Evolutionary conservation across 2,797 vertebrate species (phyloP), one percentile per base, ranked within the genome.

Genomic region (Acanthopagrus latus): DNA sequence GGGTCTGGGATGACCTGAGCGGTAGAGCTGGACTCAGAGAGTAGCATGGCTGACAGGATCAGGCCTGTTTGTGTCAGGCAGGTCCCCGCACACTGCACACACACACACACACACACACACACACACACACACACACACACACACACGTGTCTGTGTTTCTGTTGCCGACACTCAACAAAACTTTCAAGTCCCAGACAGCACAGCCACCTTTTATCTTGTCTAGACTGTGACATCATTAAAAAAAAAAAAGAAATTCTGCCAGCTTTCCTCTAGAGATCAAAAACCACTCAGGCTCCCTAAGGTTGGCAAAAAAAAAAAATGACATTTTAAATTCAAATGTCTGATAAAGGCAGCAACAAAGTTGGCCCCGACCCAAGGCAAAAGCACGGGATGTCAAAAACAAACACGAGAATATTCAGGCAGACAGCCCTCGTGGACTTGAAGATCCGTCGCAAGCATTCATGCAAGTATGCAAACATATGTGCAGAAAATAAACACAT

Each of bases 121-220:
- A 55, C 41, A 66, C n/a, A 50, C 41, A 66, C n/a, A 55, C 41
- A 66, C n/a, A 55, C 41, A 66, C n/a, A 50, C 58, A 38, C 3
- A 71, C 47, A 58, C 57, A 44, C 67, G 29, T 5, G 20, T 77
- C 62, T 68, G 62, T 60, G 13, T 84, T 74, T 81, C 57, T 46
- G 27, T 47, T 60, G 82, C 29, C 68, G 69, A 64, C 27, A 78
- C 38, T 65, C 57, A 43, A 57, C 44, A 74, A 64, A 64, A 75
- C 73, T 74, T 82, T 74, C 46, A 54, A 55, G 13, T 20, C 67
- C 38, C 50, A 76, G 57, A 76, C 78, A 70, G 51, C 20, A 41
- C 68, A 72, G 54, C 41, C 71, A 43, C 56, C 62, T 87, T 84
- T 88, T 76, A 86, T 83, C 83, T 87, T n/a, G 81, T 89, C 79